Evolutionary conservation across 2,888 invertebrate genomes (phyloP), one percentile per base, ranked within the genome.

Genomic region (Hyppa rectilinea): DNA sequence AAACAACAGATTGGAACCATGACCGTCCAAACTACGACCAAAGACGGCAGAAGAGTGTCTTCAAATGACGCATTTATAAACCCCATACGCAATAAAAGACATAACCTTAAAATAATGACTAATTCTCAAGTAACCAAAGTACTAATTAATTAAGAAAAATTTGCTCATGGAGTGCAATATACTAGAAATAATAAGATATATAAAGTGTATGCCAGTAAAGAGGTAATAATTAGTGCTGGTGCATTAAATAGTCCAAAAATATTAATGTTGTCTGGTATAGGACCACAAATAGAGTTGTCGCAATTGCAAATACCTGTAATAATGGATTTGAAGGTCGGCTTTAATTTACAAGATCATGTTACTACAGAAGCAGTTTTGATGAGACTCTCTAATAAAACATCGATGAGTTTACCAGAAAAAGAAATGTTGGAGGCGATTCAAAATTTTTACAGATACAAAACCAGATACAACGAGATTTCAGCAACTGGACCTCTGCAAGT

Each of bases 291-390:
- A n/a, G 94, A 96, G 61, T 87, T 97, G 1, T 69, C 92, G 68
- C 64, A 87, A 17, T 82, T 96, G 23, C 92, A 94, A 7, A 97
- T 97, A 68, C 88, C 92, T 52, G 93, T 97, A 0, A 89, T 97
- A 1, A 94, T 96, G 77, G 95, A 98, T 90, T 92, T 97, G 47
- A 96, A 97, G 34, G 98, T 98, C 0, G 98, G 98, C 0, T 93
- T 95, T 81, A 98, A 98, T 88, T 92, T 98, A n/a, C 98, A 97
- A 84, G 97, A 98, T 87, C 98, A 98, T 87, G 95, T 97, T 1
- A 97, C 93, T 80, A 97, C 87, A 49, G 90, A 93, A 76, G 94
- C 93, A 29, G 94, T 97, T 71, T 86, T 97, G 2, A 95, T 97
- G 86, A 92, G 92, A 3, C 90, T 97, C 20, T 92, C 92, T 0